Base-by-base conservation (phyloP, 2,888 invertebrate species). In the Cinara cedri region DNA sequence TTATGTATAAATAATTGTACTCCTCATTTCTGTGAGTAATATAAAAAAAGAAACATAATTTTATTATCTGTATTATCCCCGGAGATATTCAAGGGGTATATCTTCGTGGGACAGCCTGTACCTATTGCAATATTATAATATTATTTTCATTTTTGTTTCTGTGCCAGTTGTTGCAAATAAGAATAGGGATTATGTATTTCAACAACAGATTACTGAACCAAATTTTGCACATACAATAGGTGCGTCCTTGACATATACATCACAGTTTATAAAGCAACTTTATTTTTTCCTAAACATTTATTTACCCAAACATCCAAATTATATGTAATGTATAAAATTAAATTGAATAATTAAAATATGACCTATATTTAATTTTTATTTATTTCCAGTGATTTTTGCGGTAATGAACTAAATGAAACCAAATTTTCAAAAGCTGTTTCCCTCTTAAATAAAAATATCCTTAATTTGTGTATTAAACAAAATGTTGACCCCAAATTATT, bases 241-340 rank as follows among this genome's bases (percentile, higher is more conserved):
- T 85, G 95, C 92, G 82, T 96, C 94, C 74, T 89, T 97, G 62
- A 92, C 93, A 60, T 94, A 95, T 85, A 91, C 93, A 55, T 92
- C 95, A 81, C 97, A 97, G 87, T 88, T 97, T 83, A 89, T 93
- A 63, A 90, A 92, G 85, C 88, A 95, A 83, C 87, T 96, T 82
- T 93, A 95, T 70, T 94, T 91, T 88, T 92, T 93, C 85, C 88
- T 96, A 82, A 93, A 95, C 87, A 89, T 92, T 75, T 89, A 92
- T 82, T 88, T 96, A 85, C 96, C 96, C 54, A 90, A 91, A 83
- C 91, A 90, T 86, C 86, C 92, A 83, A 87, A 88, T 75, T 91
- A 91, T 85, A 90, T 90, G 91, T 91, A 85, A 83, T 46, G 9
- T 55, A 19, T 26, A 34, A 4, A 60, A 54, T 13, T 65, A 34